These are phyloP conservation scores for Chloromyia formosa DNA, from an alignment of 2,888 invertebrate species.

Conservation along the genomic window DNA sequence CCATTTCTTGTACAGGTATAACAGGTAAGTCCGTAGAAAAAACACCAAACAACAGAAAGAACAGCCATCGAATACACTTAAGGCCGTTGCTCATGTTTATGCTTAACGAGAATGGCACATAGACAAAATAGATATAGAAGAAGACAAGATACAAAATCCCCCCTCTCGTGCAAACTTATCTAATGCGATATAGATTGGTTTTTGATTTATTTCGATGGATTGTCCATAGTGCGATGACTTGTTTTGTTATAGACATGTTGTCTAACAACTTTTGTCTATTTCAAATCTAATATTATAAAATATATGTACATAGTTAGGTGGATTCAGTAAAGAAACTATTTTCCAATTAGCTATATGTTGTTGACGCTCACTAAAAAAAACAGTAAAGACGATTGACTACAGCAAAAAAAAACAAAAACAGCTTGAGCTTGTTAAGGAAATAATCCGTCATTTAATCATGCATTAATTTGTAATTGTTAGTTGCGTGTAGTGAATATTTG, in stretches of 20 bases:
- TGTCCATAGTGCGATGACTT: slow-evolving; percentile 19
- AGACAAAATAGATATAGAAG: slow-evolving; percentile 9
- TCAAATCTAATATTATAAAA: neutral
- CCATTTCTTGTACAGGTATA: slow-evolving; percentile 24
- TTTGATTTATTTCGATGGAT: slow-evolving; percentile 34
- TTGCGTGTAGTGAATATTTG: slow-evolving; percentile 22
- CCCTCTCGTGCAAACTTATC: neutral
- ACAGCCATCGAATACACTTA: neutral
- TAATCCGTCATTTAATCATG: slow-evolving; percentile 34
- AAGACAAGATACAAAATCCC: too few species aligned
- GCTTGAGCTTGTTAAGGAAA: slow-evolving; percentile 31
- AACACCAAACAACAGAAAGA: neutral
- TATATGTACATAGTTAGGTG: neutral
- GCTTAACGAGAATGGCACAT: slow-evolving; percentile 6
- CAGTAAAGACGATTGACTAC: neutral
- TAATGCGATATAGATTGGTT: slow-evolving; percentile 38
- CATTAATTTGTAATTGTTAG: slow-evolving; percentile 23
- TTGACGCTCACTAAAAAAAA: neutral
- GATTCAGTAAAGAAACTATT: slow-evolving; percentile 10
- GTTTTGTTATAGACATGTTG: slow-evolving; percentile 29
- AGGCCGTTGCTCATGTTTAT: neutral
- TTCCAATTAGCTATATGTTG: slow-evolving; percentile 29
- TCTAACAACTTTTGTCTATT: slow-evolving; percentile 29
- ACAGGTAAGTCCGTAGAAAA: slow-evolving; percentile 9
- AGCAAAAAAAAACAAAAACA: neutral